Evolutionary conservation across 2,797 vertebrate species (phyloP), one percentile per base, ranked within the genome.

Genomic region (Chanos chanos): DNA sequence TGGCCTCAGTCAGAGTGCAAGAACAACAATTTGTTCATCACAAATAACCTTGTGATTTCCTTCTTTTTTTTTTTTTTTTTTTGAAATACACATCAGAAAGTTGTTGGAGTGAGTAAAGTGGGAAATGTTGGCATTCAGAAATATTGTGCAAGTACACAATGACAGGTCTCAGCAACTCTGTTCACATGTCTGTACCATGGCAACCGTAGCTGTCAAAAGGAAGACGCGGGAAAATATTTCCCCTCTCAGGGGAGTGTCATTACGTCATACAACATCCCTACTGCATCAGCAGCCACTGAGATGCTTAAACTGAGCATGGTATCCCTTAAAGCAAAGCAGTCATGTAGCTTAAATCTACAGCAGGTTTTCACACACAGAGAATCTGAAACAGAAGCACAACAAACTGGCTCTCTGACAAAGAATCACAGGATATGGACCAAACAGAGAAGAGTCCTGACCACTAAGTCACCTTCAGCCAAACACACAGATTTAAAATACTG

Each of bases 371-470:
- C 76, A 19, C 22, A 25, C 77, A 82, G 80, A 80, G 77, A 83
- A 77, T 69, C 75, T 79, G 24, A 70, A 66, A 81, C 79, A 76
- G 78, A 83, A 79, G 61, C 70, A 76, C 15, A 33, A 37, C 2
- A 31, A 53, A 28, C 56, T 22, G 45, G 50, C 28, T 21, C 55
- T 36, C 27, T 39, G 48, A 54, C 41, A 41, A 61, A 40, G 15
- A n/a, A n/a, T n/a, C n/a, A n/a, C n/a, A n/a, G 39, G 52, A 40
- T n/a, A 59, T 49, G 28, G 66, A 51, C 45, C 52, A 21, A 53
- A 24, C 60, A 36, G 40, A 64, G 47, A 64, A 57, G 67, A 64
- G 54, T 52, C 18, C 40, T 61, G 39, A 52, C 43, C 45, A 59
- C 41, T 45, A n/a, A 71, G 56, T 65, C 56, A 62, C 41, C 68